Evolutionary conservation across 2,113 vertebrate genomes (phyloP).

Genomic region (Odobenus rosmarus): DNA sequence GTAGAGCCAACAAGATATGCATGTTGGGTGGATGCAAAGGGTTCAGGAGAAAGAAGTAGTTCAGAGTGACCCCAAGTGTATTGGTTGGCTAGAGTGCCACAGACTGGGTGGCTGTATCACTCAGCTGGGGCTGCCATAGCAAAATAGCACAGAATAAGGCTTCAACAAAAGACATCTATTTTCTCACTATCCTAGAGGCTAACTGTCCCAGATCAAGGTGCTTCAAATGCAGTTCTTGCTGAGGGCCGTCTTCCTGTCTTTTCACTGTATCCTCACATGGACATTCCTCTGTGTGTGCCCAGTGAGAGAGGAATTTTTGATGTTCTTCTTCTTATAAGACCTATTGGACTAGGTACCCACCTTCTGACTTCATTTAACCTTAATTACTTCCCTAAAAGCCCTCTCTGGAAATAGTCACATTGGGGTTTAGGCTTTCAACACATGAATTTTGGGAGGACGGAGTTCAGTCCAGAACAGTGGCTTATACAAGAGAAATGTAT

Average conservation of each 20-base stretch:
- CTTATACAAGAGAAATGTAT: not conserved
- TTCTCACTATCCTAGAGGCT: not conserved
- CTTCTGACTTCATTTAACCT: not conserved
- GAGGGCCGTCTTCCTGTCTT: not conserved
- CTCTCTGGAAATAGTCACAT: not conserved
- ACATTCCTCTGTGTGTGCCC: not conserved
- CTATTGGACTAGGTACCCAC: not conserved
- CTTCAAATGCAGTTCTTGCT: not conserved
- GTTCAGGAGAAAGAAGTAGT: not conserved
- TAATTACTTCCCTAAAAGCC: not conserved
- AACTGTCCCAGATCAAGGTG: not conserved
- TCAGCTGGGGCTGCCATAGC: not conserved
- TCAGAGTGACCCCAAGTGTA: not conserved
- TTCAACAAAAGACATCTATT: not conserved
- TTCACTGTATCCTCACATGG: not conserved
- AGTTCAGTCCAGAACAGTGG: not conserved
- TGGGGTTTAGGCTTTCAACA: not conserved
- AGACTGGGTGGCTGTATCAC: not conserved
- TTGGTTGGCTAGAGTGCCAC: not conserved
- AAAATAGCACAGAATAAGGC: not conserved
- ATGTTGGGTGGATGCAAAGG: not conserved
- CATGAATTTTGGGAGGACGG: not conserved
- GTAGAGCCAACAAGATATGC: not conserved
- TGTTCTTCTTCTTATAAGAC: not conserved
- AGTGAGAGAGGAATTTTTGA: not conserved